These are phyloP conservation scores for Clupea harengus DNA, from an alignment of 2,113 vertebrate species.

Conservation along the genomic window DNA sequence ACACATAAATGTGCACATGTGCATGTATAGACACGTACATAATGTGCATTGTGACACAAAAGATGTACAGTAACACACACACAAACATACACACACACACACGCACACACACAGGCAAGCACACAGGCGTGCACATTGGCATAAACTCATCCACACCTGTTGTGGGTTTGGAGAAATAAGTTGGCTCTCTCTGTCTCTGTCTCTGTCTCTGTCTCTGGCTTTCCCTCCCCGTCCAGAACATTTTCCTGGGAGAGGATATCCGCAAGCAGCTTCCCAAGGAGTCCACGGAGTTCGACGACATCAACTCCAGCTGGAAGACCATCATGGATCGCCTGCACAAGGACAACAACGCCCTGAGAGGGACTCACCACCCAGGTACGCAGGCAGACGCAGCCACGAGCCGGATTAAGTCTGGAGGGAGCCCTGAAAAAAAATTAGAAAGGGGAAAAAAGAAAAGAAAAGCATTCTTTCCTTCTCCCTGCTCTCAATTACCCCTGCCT, in stretches of 20 bases:
- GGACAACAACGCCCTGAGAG: slow-evolving; percentile 77
- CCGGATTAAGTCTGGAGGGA: not conserved
- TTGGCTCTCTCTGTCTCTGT: slow-evolving; percentile 36
- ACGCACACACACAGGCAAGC: not conserved
- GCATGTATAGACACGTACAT: not conserved
- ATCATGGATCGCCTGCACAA: slow-evolving; percentile 74
- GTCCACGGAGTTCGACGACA: slow-evolving; percentile 74
- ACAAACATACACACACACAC: not conserved
- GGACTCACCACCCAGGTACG: slow-evolving; percentile 79
- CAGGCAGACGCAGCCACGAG: not conserved
- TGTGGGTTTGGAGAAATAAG: slow-evolving; percentile 8
- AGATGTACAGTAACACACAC: not conserved
- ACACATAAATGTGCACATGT: not conserved
- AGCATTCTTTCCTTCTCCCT: not conserved
- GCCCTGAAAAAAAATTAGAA: not conserved
- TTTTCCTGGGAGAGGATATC: slow-evolving; percentile 87
- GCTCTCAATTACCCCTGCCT: not conserved
- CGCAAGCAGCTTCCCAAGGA: slow-evolving; percentile 81
- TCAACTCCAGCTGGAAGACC: slow-evolving; percentile 78
- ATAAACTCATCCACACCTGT: slow-evolving; percentile 35
- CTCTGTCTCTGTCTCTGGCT: slow-evolving; percentile 15
- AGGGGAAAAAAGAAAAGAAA: not conserved
- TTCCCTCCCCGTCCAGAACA: slow-evolving; percentile 72
- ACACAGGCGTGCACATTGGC: not conserved
- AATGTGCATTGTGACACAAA: not conserved